Conservation (phyloP, 2,888 invertebrate species). For the Metallyticus violacea region DNA sequence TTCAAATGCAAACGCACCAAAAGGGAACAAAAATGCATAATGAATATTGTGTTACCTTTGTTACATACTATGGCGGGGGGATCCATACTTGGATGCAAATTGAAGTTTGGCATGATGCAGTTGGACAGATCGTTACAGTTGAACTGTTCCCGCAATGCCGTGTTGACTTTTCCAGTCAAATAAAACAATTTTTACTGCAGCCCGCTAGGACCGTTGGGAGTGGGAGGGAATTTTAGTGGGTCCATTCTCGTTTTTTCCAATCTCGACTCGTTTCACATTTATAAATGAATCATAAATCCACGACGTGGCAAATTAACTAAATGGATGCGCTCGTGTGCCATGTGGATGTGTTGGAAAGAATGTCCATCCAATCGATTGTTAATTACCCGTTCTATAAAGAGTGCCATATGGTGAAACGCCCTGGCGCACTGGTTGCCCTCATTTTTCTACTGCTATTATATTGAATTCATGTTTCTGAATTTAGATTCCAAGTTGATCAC, state of each 20-base stretch:
- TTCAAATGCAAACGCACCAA: not conserved
- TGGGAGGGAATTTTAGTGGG: not conserved
- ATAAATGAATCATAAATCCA: constrained; percentile 13
- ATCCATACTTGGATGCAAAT: not conserved
- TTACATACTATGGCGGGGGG: not conserved
- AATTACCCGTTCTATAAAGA: not conserved
- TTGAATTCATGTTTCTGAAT: not conserved
- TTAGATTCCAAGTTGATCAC: not conserved
- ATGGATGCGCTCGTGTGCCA: not conserved
- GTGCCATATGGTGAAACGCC: not conserved
- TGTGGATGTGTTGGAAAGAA: not conserved
- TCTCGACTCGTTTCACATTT: constrained; percentile 2
- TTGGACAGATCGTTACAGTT: not conserved
- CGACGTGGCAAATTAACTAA: not conserved
- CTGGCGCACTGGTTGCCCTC: not conserved
- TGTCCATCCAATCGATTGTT: constrained; percentile 1
- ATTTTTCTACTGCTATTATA: not conserved
- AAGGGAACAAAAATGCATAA: not conserved
- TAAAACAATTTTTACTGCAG: not conserved
- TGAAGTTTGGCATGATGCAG: not conserved
- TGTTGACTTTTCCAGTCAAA: not conserved
- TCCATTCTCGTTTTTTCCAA: not conserved
- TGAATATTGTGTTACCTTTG: not conserved
- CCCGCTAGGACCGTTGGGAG: not conserved
- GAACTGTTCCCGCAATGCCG: not conserved